Conservation (phyloP, 1,140 invertebrate species). For the Lysiphlebus fabarum region DNA sequence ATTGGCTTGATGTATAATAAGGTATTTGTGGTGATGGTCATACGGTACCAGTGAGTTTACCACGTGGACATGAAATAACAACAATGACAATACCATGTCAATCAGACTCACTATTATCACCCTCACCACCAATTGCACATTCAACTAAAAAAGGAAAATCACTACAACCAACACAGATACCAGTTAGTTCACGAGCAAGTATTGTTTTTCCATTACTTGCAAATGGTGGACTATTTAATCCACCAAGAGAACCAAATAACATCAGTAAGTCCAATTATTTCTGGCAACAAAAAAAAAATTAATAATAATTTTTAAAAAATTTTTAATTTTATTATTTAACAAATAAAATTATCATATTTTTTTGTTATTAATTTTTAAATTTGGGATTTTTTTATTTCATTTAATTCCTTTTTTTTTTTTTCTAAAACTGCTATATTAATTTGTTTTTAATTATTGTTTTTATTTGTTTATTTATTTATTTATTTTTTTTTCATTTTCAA, state of each 20-base stretch:
- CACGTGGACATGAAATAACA: slow-evolving; percentile 43
- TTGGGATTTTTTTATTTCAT: slow-evolving; percentile 10
- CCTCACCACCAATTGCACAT: slow-evolving; percentile 45
- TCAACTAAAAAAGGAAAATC: slow-evolving; percentile 51
- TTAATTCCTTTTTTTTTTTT: not conserved
- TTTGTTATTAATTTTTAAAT: not conserved
- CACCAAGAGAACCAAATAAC: slow-evolving; percentile 47
- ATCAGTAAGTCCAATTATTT: slow-evolving; percentile 48
- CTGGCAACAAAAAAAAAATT: not conserved
- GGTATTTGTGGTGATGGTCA: slow-evolving; percentile 52
- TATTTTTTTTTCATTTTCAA: slow-evolving; percentile 9
- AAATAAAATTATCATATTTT: not conserved
- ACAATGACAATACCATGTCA: slow-evolving; percentile 46
- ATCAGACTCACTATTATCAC: slow-evolving; percentile 47
- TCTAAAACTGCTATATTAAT: no score
- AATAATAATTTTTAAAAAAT: slow-evolving; percentile 4
- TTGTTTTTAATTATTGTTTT: slow-evolving; percentile 9
- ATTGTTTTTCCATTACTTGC: slow-evolving; percentile 71
- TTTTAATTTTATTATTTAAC: slow-evolving; percentile 5
- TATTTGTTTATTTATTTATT: slow-evolving; percentile 8
- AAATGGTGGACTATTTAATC: slow-evolving; percentile 52
- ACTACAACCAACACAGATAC: slow-evolving; percentile 63
- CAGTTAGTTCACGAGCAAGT: slow-evolving; percentile 69
- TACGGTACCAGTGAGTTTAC: slow-evolving; percentile 50
- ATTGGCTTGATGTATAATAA: slow-evolving; percentile 38